A percentile compares a stretch with the other conserved stretches of the same genome.
phyloP scores from a whole-genome alignment of 2,113 vertebrate species.

The Picathartes gymnocephalus region DNA sequence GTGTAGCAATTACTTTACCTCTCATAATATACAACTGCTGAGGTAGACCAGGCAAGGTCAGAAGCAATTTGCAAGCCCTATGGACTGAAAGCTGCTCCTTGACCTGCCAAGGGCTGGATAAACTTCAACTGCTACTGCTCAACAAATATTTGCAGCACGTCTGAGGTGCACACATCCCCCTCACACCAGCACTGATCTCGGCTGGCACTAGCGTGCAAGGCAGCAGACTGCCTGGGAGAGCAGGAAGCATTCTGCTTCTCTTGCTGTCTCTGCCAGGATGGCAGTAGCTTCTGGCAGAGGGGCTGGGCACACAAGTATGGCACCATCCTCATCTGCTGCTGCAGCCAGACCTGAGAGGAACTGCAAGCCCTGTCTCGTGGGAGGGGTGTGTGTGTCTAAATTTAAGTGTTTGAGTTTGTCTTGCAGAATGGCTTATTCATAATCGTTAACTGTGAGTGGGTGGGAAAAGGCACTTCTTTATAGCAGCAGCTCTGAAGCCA shows the following conservation, averaged over 20 bases:
- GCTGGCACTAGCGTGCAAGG: rapidly evolving
- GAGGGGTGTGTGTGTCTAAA: background rate
- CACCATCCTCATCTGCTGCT: background rate
- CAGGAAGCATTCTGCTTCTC: background rate
- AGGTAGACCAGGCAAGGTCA: background rate
- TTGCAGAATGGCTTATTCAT: background rate
- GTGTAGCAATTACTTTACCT: background rate
- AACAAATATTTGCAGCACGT: background rate
- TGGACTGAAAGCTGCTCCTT: background rate
- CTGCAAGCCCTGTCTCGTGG: background rate
- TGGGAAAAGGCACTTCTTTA: background rate
- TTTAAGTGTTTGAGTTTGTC: background rate
- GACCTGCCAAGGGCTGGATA: background rate
- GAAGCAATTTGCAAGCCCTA: background rate
- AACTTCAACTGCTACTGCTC: background rate
- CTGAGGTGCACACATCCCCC: background rate
- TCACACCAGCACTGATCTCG: background rate
- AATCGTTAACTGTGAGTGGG: background rate
- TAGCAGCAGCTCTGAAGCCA: background rate
- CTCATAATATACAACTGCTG: background rate
- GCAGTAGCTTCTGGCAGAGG: background rate
- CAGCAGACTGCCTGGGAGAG: background rate
- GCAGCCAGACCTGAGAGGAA: background rate
- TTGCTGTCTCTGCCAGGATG: too few relatives aligned
- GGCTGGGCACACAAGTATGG: background rate